Evolutionary conservation across 2,113 vertebrate species (phyloP).

Genomic region (Pseudopodoces humilis): DNA sequence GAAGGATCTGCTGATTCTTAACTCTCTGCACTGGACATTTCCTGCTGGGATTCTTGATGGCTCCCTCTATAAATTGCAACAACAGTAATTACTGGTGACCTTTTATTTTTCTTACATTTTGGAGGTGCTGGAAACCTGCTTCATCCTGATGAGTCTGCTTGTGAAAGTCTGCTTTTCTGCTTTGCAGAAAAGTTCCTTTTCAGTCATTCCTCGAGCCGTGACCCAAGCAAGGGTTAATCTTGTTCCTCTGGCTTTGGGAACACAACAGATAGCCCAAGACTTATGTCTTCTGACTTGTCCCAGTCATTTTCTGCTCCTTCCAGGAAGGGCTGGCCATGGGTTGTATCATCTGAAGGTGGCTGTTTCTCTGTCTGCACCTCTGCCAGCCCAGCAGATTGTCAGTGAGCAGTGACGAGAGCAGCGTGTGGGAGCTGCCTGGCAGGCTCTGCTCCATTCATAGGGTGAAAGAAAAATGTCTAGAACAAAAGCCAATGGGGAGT

Average conservation of each 20-base stretch:
- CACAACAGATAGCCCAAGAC: neutral
- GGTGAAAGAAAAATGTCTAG: neutral
- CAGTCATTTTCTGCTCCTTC: neutral
- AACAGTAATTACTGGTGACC: neutral
- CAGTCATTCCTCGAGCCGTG: neutral
- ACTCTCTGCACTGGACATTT: neutral
- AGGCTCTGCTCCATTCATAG: neutral
- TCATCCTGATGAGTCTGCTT: neutral
- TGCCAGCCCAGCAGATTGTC: neutral
- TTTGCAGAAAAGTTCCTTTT: neutral
- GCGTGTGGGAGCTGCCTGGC: neutral
- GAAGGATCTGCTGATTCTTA: neutral
- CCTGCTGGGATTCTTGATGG: neutral
- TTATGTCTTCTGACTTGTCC: fast-evolving
- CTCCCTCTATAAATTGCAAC: neutral
- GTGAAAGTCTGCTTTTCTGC: no score
- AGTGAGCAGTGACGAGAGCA: neutral
- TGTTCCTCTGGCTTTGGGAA: neutral
- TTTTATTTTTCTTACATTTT: neutral
- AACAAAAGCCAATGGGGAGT: neutral
- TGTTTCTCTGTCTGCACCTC: neutral
- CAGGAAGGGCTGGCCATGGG: neutral
- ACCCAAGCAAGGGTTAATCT: neutral
- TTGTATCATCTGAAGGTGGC: neutral
- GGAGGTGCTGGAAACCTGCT: neutral